A percentile compares a stretch with the other conserved stretches of the same genome.
These are phyloP conservation scores for Scatophagus argus DNA, from an alignment of 2,113 vertebrate species.

Conservation along the genomic window DNA sequence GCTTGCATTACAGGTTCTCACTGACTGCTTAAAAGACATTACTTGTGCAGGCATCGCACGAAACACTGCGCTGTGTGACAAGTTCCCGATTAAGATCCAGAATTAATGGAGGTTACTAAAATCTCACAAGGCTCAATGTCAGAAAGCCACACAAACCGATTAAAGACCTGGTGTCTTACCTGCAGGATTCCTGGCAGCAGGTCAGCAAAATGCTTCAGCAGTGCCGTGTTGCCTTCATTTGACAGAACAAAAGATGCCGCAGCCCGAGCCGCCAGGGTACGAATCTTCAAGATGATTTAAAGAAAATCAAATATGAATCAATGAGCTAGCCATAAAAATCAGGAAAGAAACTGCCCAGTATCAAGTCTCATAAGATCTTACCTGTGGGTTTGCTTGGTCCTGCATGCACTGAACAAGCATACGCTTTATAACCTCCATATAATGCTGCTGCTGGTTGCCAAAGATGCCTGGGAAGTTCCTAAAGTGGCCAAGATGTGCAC, in stretches of 20 bases:
- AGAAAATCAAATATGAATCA: neutral
- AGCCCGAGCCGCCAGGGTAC: slow-evolving; percentile 92
- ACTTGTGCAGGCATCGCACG: neutral
- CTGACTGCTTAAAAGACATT: neutral
- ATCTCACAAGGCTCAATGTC: neutral
- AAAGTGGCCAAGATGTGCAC: neutral
- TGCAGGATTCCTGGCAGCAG: slow-evolving; percentile 95
- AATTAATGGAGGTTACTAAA: too few species aligned
- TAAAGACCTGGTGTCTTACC: slow-evolving; percentile 76
- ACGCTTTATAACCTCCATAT: slow-evolving; percentile 97
- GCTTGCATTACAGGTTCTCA: neutral
- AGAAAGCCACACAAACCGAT: neutral
- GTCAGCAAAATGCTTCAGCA: slow-evolving; percentile 97
- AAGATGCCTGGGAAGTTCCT: slow-evolving; percentile 99
- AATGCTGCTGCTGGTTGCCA: slow-evolving; percentile 99
- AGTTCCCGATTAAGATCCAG: too few species aligned
- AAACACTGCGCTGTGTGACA: neutral
- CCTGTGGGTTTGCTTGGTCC: slow-evolving; percentile 94
- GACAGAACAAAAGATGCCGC: slow-evolving; percentile 96
- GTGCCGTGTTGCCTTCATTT: slow-evolving; percentile 92
- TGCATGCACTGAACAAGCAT: slow-evolving; percentile 99
- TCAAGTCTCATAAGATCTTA: slow-evolving; percentile 53
- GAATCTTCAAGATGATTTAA: slow-evolving; percentile 83
- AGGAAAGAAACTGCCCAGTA: rapidly evolving
- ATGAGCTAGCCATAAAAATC: neutral